Evolutionary conservation across 2,888 invertebrate species (phyloP).

Genomic region (Amphipyra berbera): DNA sequence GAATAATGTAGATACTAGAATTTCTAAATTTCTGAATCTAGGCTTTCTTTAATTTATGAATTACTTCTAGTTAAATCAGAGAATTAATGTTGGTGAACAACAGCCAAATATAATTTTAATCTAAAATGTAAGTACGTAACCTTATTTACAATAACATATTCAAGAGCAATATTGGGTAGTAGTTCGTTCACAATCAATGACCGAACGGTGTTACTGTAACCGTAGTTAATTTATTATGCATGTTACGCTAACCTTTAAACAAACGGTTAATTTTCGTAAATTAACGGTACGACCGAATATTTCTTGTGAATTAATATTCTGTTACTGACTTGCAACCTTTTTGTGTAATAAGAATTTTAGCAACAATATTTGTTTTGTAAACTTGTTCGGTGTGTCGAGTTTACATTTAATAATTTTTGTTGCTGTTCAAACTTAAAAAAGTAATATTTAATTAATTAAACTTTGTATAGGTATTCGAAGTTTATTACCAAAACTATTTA

Average conservation of each 20-base stretch:
- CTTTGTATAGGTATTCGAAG: too few relatives aligned
- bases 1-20: too few relatives aligned
- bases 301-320: constrained; percentile 10
- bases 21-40: too few relatives aligned
- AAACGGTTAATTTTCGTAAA: constrained; percentile 42
- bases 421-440: too few relatives aligned
- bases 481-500: not conserved
- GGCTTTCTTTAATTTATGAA: too few relatives aligned
- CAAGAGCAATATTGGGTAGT: constrained; percentile 6
- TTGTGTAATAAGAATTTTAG: not conserved
- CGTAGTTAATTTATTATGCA: constrained; percentile 37
- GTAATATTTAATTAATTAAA: too few relatives aligned
- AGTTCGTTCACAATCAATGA: constrained; percentile 27
- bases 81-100: too few relatives aligned
- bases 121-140: not conserved
- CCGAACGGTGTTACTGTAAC: constrained; percentile 39
- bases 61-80: too few relatives aligned
- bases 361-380: not conserved
- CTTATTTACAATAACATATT: not conserved
- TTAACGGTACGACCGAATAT: constrained; percentile 27
- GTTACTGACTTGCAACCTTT: not conserved
- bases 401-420: not conserved
- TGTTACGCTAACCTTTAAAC: constrained; percentile 29
- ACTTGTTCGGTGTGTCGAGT: not conserved
- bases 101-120: not conserved